Conservation (phyloP, 2,113 vertebrate genomes). For the Eurypyga helias region DNA sequence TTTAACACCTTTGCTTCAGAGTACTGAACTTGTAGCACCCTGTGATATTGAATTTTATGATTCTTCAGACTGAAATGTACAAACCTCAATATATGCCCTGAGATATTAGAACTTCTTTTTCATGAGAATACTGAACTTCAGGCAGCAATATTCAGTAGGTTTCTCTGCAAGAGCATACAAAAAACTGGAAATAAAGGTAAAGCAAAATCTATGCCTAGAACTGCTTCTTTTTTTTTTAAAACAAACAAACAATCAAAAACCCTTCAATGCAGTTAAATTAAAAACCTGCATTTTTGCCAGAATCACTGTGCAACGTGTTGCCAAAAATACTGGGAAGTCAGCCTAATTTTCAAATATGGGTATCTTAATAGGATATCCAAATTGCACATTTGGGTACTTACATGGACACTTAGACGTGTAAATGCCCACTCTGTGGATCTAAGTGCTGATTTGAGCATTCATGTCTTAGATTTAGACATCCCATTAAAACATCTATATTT, state of each 20-base stretch:
- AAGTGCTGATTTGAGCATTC: conserved; percentile 18
- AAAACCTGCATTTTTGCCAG: not conserved
- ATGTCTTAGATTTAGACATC: not conserved
- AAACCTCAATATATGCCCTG: not conserved
- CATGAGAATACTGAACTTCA: not conserved
- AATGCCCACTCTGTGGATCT: not conserved
- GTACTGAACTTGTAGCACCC: not conserved
- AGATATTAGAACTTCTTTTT: not conserved
- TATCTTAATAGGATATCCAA: not conserved
- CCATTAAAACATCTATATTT: conserved; percentile 34
- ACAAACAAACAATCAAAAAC: not conserved
- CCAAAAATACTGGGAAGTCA: conserved; percentile 37
- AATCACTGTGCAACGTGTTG: not conserved
- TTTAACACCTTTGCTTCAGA: conserved; percentile 68
- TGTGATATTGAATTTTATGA: not conserved
- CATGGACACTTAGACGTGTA: conserved; percentile 6
- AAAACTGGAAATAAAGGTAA: not conserved
- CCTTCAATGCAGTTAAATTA: not conserved
- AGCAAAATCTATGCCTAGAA: not conserved
- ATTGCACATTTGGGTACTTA: conserved; percentile 26
- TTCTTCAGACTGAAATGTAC: not conserved
- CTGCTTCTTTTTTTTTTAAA: not conserved
- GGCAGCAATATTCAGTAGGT: not conserved
- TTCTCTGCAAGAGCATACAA: not conserved
- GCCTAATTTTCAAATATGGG: conserved; percentile 27